Evolutionary conservation across 2,888 invertebrate genomes (phyloP).

Genomic region (Phalangium opilio): DNA sequence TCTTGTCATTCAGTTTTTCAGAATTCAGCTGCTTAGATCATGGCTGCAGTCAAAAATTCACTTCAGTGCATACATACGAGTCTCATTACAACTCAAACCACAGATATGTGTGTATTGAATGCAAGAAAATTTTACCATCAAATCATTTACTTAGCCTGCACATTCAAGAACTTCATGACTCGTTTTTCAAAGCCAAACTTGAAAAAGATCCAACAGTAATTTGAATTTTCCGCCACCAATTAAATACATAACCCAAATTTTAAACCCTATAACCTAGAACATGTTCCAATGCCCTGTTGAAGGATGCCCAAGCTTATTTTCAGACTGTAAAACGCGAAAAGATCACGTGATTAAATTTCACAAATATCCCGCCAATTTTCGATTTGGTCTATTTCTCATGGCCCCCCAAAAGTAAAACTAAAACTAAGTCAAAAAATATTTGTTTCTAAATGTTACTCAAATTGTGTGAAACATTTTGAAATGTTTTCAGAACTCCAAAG

Average conservation of each 20-base stretch:
- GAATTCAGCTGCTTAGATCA: conserved; percentile 11
- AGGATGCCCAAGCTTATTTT: conserved; percentile 37
- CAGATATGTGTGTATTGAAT: conserved; percentile 48
- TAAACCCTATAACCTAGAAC: no score
- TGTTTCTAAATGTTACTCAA: no score
- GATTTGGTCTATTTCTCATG: conserved; percentile 33
- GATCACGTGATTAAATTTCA: conserved; percentile 51
- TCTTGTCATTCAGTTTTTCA: not conserved
- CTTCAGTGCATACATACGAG: conserved; percentile 9
- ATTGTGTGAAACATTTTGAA: no score
- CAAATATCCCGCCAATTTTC: conserved; percentile 51
- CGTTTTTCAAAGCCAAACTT: conserved; percentile 50
- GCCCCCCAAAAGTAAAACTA: no score
- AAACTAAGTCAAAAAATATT: no score
- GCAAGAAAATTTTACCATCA: conserved; percentile 48
- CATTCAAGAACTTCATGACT: conserved; percentile 56
- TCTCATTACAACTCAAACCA: conserved; percentile 34
- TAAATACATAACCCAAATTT: no score
- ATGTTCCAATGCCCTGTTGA: conserved; percentile 55
- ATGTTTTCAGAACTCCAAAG: no score
- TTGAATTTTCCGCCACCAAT: no score
- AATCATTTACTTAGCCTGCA: conserved; percentile 58
- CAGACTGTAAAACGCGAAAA: conserved; percentile 40
- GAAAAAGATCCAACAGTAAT: conserved; percentile 43
- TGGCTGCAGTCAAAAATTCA: conserved; percentile 6